Conservation (phyloP, 2,113 vertebrate species). For the Edolisoma coerulescens region DNA sequence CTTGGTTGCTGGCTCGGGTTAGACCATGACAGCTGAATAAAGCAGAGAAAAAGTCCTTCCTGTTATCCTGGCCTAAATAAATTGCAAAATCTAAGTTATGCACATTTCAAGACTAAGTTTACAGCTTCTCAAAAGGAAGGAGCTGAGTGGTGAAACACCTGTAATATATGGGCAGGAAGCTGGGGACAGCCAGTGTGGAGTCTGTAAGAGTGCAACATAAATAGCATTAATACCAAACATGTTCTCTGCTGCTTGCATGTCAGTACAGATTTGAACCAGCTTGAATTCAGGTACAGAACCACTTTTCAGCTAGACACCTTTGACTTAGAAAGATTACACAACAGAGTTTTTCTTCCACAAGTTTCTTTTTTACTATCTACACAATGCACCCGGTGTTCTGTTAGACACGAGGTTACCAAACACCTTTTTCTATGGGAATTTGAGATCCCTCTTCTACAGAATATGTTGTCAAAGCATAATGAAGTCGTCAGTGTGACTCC, state of each 20-base stretch:
- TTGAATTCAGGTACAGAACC: background rate
- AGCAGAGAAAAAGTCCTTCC: background rate
- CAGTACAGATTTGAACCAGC: background rate
- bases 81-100: background rate
- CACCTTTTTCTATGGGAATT: background rate
- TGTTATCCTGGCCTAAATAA: background rate
- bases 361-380: background rate
- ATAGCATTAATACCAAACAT: background rate
- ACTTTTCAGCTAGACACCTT: background rate
- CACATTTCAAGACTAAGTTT: background rate
- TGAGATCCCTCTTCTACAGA: background rate
- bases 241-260: background rate
- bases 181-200: background rate
- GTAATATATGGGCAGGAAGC: fast-evolving
- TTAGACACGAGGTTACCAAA: background rate
- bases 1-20: background rate
- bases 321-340: background rate
- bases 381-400: background rate
- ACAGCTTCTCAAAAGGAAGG: background rate
- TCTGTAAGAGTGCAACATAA: too few relatives aligned
- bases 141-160: background rate
- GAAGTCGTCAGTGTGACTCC: background rate
- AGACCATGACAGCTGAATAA: background rate
- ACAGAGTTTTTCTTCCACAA: background rate
- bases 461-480: background rate